Evolutionary conservation across 1,140 invertebrate species (phyloP), one percentile per base, ranked within the genome.

Genomic region (Pseudomyrmex cubaensis): DNA sequence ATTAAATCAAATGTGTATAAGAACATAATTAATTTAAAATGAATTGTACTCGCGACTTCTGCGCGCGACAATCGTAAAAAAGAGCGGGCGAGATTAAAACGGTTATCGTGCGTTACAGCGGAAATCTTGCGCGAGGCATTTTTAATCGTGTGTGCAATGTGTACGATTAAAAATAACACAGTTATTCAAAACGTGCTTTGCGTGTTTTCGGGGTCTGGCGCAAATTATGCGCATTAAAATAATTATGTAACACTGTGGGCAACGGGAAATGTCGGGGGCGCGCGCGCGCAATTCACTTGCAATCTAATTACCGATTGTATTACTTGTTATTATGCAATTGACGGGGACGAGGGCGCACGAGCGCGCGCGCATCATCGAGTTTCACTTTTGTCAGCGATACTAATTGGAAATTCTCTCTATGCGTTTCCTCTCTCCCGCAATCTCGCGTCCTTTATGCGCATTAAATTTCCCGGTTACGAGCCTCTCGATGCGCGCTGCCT

Each of bases 181-280:
- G 1, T 82, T 72, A 72, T 46, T 69, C 46, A 70, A 48, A 46
- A 20, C 35, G 20, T 15, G 10, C 46, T 8, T 2, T 9, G 59
- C n/a, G 69, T 12, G 52, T 35, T 46, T 75, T 64, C 35, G 52
- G 15, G 20, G 8, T 76, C 48, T 66, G 9, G 48, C 73, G 17
- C 72, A 75, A 75, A 83, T 75, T 75, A 54, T 75, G 62, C 44
- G 44, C 72, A 83, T 75, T 75, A 46, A 75, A 83, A 83, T 83
- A 63, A 77, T 77, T 67, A 67, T 67, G 50, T 20, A 25, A 67
- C 35, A 35, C 17, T 46, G 8, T 10, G 22, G 12, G 17, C 59
- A 52, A 63, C 46, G 73, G 20, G 82, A 67, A 76, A 76, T 8
- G 62, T 50, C 54, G n/a, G n/a, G n/a, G n/a, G n/a, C n/a, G 25